phyloP scores from a whole-genome alignment of 2,888 invertebrate genomes.

The Orthosia incerta region DNA sequence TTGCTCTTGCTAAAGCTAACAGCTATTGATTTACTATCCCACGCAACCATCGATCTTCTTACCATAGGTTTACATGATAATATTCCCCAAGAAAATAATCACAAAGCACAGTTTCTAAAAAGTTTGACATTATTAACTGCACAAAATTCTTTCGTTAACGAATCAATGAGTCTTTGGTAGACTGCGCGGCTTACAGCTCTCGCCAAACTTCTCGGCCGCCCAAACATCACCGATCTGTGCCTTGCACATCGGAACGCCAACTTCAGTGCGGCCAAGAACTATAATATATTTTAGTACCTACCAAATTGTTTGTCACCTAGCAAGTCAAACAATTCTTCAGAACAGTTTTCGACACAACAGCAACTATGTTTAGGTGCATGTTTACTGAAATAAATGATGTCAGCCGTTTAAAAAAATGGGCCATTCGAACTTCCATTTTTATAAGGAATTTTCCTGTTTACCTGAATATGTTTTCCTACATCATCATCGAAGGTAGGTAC shows the following conservation, averaged over 20 bases:
- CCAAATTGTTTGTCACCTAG: slow-evolving; percentile 23
- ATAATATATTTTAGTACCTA: slow-evolving; percentile 25
- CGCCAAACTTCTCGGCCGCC: too few species aligned
- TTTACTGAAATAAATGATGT: slow-evolving; percentile 33
- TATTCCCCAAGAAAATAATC: neutral
- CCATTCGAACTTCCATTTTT: neutral
- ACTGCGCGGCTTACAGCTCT: neutral
- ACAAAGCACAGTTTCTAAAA: neutral
- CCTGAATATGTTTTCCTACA: neutral
- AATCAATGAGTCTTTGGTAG: slow-evolving; percentile 1
- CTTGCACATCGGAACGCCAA: too few species aligned
- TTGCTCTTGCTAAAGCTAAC: neutral
- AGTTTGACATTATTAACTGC: neutral
- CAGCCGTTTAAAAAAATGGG: neutral
- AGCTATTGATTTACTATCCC: neutral
- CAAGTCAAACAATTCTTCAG: slow-evolving; percentile 16
- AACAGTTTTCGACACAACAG: slow-evolving; percentile 4
- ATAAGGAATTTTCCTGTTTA: slow-evolving; percentile 2
- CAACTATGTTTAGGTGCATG: neutral
- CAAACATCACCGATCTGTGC: too few species aligned
- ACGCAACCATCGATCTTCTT: neutral
- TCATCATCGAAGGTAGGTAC: neutral
- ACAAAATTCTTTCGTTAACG: neutral
- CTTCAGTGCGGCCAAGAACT: neutral
- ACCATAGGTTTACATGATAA: neutral